Percentiles rank a stretch among this genome's conserved stretches.
These are phyloP conservation scores for Elachura formosa DNA, from an alignment of 2,113 vertebrate genomes.

Conservation along the genomic window DNA sequence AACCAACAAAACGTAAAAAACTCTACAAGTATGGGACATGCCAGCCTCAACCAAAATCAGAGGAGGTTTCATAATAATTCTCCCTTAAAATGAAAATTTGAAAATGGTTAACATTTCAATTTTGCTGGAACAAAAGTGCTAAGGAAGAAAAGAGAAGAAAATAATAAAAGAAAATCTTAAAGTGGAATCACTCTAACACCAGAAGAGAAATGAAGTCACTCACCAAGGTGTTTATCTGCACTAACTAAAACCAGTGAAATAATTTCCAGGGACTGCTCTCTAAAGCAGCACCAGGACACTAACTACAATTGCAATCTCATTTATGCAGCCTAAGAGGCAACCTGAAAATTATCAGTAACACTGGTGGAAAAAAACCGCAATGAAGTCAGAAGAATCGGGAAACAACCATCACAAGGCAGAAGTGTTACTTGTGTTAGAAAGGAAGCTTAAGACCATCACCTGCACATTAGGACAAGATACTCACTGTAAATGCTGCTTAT, in stretches of 20 bases:
- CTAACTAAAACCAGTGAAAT: background rate
- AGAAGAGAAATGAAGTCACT: background rate
- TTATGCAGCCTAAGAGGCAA: background rate
- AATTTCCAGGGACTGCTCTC: background rate
- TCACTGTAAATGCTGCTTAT: background rate
- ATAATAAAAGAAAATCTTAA: background rate
- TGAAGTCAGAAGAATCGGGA: background rate
- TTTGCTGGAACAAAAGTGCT: background rate
- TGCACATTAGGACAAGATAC: background rate
- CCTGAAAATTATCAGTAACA: background rate
- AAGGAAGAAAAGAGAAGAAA: background rate
- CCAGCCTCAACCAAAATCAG: background rate
- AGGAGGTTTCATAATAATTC: background rate
- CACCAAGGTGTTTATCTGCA: background rate
- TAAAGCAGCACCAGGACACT: background rate
- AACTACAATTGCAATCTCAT: background rate
- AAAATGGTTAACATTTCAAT: background rate
- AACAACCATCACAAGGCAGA: background rate
- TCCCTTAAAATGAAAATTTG: background rate
- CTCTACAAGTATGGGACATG: background rate
- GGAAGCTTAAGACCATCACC: background rate
- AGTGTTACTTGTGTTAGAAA: background rate
- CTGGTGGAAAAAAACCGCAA: background rate
- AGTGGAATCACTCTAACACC: background rate
- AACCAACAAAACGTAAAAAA: background rate